Evolutionary conservation across 2,113 vertebrate genomes (phyloP).

Genomic region (Sinocyclocheilus rhinocerous): DNA sequence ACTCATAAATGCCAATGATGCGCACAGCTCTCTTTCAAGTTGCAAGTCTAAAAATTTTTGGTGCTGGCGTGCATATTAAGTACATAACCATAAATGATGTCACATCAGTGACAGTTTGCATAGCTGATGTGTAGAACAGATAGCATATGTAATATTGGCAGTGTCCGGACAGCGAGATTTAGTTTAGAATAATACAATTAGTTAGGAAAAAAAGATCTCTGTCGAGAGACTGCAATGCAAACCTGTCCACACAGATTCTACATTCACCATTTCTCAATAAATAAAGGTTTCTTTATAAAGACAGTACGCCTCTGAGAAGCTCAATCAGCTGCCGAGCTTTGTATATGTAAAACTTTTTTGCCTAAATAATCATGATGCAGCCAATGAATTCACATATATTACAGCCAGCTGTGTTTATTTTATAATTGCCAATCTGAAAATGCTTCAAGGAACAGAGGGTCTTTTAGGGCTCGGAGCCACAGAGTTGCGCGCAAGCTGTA

Average conservation of each 20-base stretch:
- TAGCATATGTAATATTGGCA: conserved; percentile 17
- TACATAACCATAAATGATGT: conserved; percentile 34
- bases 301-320: conserved; percentile 51
- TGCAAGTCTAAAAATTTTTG: conserved; percentile 13
- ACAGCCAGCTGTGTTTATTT: conserved; percentile 72
- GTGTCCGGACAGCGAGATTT: background rate
- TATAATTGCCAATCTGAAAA: conserved; percentile 60
- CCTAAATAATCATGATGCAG: conserved; percentile 69
- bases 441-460: conserved; percentile 50
- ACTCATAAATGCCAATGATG: conserved; percentile 22
- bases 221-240: conserved; percentile 19
- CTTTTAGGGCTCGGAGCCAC: conserved; percentile 23
- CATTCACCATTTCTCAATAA: conserved; percentile 22
- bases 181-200: conserved; percentile 22
- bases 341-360: conserved; percentile 69
- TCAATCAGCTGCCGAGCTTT: conserved; percentile 60
- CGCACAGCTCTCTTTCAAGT: conserved; percentile 22
- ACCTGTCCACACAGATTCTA: conserved; percentile 15
- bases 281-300: conserved; percentile 32
- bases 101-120: conserved; percentile 1
- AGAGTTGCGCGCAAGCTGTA: conserved; percentile 14
- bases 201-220: background rate
- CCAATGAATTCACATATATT: conserved; percentile 65
- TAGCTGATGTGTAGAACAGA: conserved; percentile 18
- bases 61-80: conserved; percentile 15